Evolutionary conservation across 1,140 invertebrate genomes (phyloP).

Genomic region (Drosophila pruinosa): DNA sequence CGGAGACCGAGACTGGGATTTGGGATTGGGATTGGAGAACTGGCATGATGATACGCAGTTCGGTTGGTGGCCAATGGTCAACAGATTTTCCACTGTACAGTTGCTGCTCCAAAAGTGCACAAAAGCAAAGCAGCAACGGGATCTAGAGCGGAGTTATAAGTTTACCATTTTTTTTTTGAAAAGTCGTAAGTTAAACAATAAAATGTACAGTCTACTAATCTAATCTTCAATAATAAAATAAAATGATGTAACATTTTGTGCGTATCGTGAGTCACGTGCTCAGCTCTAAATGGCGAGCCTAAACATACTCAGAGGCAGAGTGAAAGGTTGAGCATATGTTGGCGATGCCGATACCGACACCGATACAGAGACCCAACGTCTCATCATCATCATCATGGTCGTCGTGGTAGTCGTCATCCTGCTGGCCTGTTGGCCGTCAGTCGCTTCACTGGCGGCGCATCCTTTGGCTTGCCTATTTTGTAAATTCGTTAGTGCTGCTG

Average conservation of each 20-base stretch:
- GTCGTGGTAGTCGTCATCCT: slow-evolving; percentile 3
- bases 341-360: slow-evolving; percentile 31
- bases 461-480: slow-evolving; percentile 82
- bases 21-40: neutral
- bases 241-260: neutral
- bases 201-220: neutral
- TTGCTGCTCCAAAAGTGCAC: slow-evolving; percentile 68
- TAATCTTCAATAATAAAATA: neutral
- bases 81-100: slow-evolving; percentile 56
- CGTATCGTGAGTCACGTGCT: neutral
- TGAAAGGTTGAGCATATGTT: slow-evolving; percentile 7
- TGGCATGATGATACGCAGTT: slow-evolving; percentile 33
- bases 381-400: slow-evolving; percentile 56
- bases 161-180: no score
- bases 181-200: no score
- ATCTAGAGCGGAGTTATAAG: neutral
- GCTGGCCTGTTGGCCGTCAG: neutral
- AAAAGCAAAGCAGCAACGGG: slow-evolving; percentile 64
- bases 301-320: neutral
- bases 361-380: slow-evolving; percentile 37
- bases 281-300: neutral
- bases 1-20: neutral
- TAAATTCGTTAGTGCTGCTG: slow-evolving; percentile 82
- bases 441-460: slow-evolving; percentile 53
- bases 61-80: slow-evolving; percentile 57